Evolutionary conservation across 1,140 invertebrate species (phyloP).

Genomic region (Drosophila seguyi): DNA sequence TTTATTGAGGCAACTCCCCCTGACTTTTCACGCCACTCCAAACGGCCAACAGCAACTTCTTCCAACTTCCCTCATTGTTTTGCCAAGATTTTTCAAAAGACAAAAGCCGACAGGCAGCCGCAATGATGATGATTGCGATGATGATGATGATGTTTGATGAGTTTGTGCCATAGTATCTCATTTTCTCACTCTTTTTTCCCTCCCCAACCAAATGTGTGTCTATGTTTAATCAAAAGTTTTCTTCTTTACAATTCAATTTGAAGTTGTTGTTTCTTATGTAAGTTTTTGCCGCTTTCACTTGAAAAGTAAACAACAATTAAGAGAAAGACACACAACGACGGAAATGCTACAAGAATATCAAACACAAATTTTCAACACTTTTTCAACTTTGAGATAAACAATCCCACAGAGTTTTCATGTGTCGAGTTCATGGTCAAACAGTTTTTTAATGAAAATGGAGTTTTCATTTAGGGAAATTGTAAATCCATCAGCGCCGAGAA

Average conservation of each 20-base stretch:
- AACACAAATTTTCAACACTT: conserved; percentile 75
- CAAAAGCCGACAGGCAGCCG: conserved; percentile 15
- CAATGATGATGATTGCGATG: not conserved
- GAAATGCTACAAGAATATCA: conserved; percentile 44
- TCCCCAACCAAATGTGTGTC: conserved; percentile 33
- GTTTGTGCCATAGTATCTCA: conserved; percentile 46
- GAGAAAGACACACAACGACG: conserved; percentile 29
- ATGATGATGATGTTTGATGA: conserved; percentile 42
- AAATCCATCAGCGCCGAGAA: conserved; percentile 67
- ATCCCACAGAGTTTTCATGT: not conserved
- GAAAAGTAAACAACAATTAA: conserved; percentile 77
- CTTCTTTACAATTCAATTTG: conserved; percentile 61
- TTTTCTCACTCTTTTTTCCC: conserved; percentile 31
- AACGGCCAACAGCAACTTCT: conserved; percentile 35
- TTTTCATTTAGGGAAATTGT: conserved; percentile 58
- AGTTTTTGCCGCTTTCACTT: conserved; percentile 60
- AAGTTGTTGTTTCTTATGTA: conserved; percentile 61
- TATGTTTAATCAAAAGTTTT: conserved; percentile 52
- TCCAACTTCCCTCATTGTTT: conserved; percentile 16
- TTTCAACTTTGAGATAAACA: conserved; percentile 57
- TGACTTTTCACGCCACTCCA: conserved; percentile 42
- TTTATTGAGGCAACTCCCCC: conserved; percentile 63
- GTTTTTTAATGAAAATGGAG: conserved; percentile 25
- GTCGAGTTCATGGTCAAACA: conserved; percentile 70
- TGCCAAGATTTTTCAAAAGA: conserved; percentile 23